Percentiles rank a stretch among this genome's conserved stretches.
phyloP scores from a whole-genome alignment of 1,140 invertebrate species.

The Holotrichia oblita region DNA sequence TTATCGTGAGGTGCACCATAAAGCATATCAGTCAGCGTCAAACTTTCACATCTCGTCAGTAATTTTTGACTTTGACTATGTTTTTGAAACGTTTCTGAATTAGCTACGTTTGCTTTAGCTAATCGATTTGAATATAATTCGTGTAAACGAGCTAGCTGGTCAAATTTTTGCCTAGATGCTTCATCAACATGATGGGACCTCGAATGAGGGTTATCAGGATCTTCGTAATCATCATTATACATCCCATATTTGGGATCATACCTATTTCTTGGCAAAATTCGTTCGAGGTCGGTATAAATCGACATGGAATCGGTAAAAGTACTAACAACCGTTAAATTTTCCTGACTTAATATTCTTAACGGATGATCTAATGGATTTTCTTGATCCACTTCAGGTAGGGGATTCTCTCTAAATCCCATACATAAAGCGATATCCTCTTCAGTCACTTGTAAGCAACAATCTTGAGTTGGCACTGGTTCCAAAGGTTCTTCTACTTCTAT shows the following conservation, averaged over 20 bases:
- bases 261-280: slow-evolving; percentile 62
- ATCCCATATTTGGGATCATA: slow-evolving; percentile 55
- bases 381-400: slow-evolving; percentile 74
- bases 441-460: slow-evolving; percentile 86
- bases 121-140: slow-evolving; percentile 74
- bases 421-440: slow-evolving; percentile 91
- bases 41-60: slow-evolving; percentile 70
- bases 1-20: slow-evolving; percentile 71
- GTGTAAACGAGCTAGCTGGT: slow-evolving; percentile 73
- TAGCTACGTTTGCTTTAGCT: slow-evolving; percentile 68
- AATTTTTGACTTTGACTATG: slow-evolving; percentile 59
- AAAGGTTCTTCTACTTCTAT: slow-evolving; percentile 82
- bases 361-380: slow-evolving; percentile 79
- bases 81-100: slow-evolving; percentile 66
- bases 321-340: slow-evolving; percentile 88
- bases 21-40: slow-evolving; percentile 75
- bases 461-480: slow-evolving; percentile 83
- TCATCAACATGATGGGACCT: slow-evolving; percentile 52
- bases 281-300: slow-evolving; percentile 77
- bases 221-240: slow-evolving; percentile 60
- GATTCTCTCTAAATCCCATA: slow-evolving; percentile 79
- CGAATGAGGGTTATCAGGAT: slow-evolving; percentile 57
- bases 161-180: slow-evolving; percentile 65
- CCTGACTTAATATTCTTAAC: slow-evolving; percentile 85
- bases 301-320: slow-evolving; percentile 86